Evolutionary conservation across 2,888 invertebrate species (phyloP), one percentile per base, ranked within the genome.

Genomic region (Lithosia quadra): DNA sequence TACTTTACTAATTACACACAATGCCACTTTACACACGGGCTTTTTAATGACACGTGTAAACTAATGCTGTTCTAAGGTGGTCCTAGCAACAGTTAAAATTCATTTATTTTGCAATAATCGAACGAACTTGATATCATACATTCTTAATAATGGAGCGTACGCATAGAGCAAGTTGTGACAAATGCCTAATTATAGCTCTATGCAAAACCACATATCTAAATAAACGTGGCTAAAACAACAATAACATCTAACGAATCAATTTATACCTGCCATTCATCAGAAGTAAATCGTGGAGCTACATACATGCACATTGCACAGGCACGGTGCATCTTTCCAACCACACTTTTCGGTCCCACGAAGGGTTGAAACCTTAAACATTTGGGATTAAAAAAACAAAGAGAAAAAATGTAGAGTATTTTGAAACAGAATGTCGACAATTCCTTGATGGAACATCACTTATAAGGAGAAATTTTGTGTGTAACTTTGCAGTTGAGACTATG

Each of bases 181-280:
- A 49, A 49, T 49, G 9, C 9, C 49, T n/a, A 49, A 49, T 49
- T n/a, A 49, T 49, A 49, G 18, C 0, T n/a, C n/a, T 49, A 2
- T 49, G n/a, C 49, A 9, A n/a, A 49, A n/a, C n/a, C n/a, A 49
- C 9, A n/a, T 49, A 49, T 49, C 49, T 49, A n/a, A 49, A 49
- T 49, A 49, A n/a, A n/a, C 49, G 9, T 49, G 49, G 49, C n/a
- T 49, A 49, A 49, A 49, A 7, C 49, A 49, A 49, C 49, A n/a
- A 49, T n/a, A 49, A 49, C 49, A n/a, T 49, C n/a, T n/a, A 49
- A 49, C 49, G 18, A 49, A n/a, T 49, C 49, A 49, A 49, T 49
- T 49, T 49, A 49, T 49, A n/a, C 49, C n/a, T 49, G 8, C 9
- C 49, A 49, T n/a, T 49, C 7, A 1, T 49, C 49, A n/a, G 9